Conservation (phyloP, 2,113 vertebrate species). For the Thalassarche chlororhynchos region DNA sequence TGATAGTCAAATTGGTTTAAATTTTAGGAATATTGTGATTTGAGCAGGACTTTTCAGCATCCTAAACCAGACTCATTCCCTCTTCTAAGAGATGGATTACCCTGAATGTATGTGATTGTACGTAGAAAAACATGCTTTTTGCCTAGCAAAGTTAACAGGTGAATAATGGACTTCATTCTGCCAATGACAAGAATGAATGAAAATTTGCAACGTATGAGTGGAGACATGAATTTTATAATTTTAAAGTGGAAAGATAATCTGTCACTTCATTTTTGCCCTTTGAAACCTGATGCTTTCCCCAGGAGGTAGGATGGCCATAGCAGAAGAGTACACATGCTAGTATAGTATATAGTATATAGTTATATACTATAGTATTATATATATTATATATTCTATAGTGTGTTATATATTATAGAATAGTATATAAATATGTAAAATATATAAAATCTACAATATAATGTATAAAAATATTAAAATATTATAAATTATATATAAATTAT, state of each 20-base stretch:
- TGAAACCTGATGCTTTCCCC: background rate
- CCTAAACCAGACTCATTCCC: background rate
- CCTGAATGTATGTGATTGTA: background rate
- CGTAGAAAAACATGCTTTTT: background rate
- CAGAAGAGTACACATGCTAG: accelerated
- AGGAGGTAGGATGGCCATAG: background rate
- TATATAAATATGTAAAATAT: no score
- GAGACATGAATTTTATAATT: background rate
- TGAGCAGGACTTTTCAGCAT: background rate
- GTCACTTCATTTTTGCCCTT: background rate
- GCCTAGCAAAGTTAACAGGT: background rate
- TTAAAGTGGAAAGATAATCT: background rate
- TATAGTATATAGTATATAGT: no score
- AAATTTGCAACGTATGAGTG: background rate
- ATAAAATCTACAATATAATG: no score
- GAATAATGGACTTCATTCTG: background rate
- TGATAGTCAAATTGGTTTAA: background rate
- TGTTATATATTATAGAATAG: no score
- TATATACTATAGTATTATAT: no score
- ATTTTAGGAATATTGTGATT: background rate
- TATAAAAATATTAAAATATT: no score
- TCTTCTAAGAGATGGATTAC: background rate
- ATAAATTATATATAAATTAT: no score
- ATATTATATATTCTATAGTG: no score
- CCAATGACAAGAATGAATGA: background rate